Conservation (phyloP, 2,113 vertebrate genomes). For the Clupea harengus region DNA sequence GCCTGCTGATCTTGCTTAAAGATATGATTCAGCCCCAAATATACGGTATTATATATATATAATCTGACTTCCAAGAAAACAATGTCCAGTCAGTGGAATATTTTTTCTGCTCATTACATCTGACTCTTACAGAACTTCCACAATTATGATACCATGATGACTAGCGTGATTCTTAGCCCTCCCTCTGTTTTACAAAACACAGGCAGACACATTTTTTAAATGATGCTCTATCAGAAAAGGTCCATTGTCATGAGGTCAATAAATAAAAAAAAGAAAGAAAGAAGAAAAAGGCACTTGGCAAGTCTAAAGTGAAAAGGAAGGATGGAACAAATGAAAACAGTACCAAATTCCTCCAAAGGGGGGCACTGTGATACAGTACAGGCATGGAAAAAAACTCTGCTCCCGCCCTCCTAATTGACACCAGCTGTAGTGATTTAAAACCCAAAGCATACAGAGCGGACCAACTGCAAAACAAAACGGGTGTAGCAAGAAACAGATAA, state of each 20-base stretch:
- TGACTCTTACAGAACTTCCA: not conserved
- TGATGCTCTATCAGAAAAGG: too few species aligned
- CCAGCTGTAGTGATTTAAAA: not conserved
- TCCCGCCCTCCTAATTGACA: not conserved
- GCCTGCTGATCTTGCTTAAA: not conserved
- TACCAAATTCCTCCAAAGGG: conserved; percentile 36
- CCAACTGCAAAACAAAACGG: not conserved
- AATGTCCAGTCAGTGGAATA: not conserved
- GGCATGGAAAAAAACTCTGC: not conserved
- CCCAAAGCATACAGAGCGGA: not conserved
- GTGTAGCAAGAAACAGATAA: not conserved
- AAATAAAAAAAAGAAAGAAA: not conserved
- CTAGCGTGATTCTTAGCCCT: not conserved
- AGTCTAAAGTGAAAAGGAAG: not conserved
- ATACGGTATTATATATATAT: not conserved
- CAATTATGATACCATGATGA: not conserved
- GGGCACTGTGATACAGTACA: conserved; percentile 3
- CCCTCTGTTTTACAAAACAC: not conserved
- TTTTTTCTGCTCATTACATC: too few species aligned
- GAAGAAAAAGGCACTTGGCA: not conserved
- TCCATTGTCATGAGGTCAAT: too few species aligned
- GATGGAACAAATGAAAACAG: not conserved
- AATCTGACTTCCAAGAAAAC: not conserved
- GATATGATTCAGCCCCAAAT: too few species aligned
- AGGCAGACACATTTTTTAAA: not conserved